Conservation (phyloP, 2,113 vertebrate genomes). For the Eira barbara region DNA sequence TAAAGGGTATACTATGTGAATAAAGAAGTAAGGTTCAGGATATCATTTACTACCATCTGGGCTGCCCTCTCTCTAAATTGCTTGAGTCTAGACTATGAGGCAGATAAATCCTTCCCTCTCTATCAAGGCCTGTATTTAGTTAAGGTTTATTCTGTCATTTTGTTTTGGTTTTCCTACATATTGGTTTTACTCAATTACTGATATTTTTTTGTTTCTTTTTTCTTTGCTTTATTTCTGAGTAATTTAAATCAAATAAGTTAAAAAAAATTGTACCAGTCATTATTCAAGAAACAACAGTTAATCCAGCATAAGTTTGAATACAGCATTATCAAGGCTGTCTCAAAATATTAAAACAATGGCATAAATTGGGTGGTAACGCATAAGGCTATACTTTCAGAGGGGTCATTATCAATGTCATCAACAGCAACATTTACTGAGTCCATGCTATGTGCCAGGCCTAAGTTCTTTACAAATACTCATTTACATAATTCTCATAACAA, state of each 20-base stretch:
- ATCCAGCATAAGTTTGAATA: not conserved
- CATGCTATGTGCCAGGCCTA: not conserved
- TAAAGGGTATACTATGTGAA: not conserved
- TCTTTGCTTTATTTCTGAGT: not conserved
- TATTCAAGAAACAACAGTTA: not conserved
- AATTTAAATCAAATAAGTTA: conserved; percentile 9
- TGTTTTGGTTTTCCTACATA: not conserved
- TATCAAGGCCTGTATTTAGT: not conserved
- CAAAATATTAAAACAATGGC: not conserved
- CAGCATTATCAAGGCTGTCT: not conserved
- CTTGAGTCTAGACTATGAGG: not conserved
- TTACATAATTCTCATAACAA: not conserved
- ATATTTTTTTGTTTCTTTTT: not conserved
- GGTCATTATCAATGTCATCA: not conserved
- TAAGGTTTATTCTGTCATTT: conserved; percentile 1
- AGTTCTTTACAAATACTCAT: not conserved
- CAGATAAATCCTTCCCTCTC: not conserved
- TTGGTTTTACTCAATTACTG: not conserved
- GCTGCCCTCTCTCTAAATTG: not conserved
- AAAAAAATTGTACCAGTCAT: not conserved
- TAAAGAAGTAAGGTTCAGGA: not conserved
- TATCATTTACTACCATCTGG: not conserved
- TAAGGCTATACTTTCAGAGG: not conserved
- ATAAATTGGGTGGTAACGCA: not conserved
- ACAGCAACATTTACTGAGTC: not conserved